These are phyloP conservation scores for Eupleurogrammus muticus DNA, from an alignment of 2,797 vertebrate species.

Conservation along the genomic window DNA sequence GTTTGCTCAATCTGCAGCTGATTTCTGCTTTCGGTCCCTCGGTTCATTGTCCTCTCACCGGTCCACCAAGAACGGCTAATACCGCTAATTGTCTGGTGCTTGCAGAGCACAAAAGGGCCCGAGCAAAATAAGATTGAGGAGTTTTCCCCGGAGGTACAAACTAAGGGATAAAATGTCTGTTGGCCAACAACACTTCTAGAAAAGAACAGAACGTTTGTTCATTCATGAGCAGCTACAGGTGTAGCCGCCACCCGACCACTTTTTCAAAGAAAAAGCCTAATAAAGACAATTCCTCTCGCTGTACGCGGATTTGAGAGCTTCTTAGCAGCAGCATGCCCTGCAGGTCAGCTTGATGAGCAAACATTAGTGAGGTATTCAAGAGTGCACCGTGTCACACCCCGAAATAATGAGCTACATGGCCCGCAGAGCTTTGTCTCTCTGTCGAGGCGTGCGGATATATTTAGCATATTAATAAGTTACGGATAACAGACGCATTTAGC, in stretches of 20 bases:
- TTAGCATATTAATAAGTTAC: conserved; percentile 63
- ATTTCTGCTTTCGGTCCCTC: conserved; percentile 14
- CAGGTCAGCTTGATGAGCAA: conserved; percentile 67
- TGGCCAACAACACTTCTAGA: not conserved
- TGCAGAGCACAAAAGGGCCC: not conserved
- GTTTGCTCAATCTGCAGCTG: conserved; percentile 13
- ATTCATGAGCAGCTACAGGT: not conserved
- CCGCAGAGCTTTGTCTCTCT: conserved; percentile 51
- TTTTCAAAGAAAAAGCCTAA: not conserved
- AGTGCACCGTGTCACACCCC: conserved; percentile 39
- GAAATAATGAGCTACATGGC: conserved; percentile 62
- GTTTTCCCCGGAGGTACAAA: not conserved
- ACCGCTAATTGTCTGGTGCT: conserved; percentile 14
- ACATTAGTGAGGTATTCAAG: conserved; percentile 62
- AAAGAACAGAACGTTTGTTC: not conserved
- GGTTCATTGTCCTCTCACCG: not conserved
- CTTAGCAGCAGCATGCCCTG: conserved; percentile 41
- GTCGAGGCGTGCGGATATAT: conserved; percentile 46
- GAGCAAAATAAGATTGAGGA: conserved; percentile 5
- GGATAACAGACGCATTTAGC: conserved; percentile 53
- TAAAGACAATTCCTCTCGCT: not conserved
- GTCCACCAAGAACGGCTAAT: not conserved
- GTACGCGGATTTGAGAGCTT: conserved; percentile 29
- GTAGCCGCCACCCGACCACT: not conserved
- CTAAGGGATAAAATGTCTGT: not conserved